phyloP scores from a whole-genome alignment of 2,797 vertebrate genomes.

The Perodicticus potto region DNA sequence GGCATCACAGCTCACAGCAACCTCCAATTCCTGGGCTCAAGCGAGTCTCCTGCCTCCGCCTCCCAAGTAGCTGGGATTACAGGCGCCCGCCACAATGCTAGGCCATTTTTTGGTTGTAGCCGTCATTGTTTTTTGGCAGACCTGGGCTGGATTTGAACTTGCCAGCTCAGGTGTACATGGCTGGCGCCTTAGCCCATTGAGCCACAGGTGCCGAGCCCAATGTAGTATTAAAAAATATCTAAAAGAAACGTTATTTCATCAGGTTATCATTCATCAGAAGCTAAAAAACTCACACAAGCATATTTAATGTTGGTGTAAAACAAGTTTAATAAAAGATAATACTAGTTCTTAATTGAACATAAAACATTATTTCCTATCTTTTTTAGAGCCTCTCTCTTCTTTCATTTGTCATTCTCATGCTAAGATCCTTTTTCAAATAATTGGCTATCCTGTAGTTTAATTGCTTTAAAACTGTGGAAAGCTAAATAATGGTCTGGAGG shows the following conservation, averaged over 20 bases:
- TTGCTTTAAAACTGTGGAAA: constrained; percentile 16
- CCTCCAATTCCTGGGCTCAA: too few relatives aligned
- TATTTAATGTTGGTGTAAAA: not conserved
- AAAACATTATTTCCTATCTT: not conserved
- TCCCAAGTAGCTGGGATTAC: too few relatives aligned
- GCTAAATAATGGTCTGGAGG: not conserved
- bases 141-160: too few relatives aligned
- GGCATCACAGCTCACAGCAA: too few relatives aligned
- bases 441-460: not conserved
- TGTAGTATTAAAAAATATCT: not conserved
- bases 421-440: constrained; percentile 50
- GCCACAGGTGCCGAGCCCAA: too few relatives aligned
- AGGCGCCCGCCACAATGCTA: too few relatives aligned
- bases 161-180: too few relatives aligned
- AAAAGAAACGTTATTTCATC: not conserved
- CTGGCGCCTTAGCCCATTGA: too few relatives aligned
- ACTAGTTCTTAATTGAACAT: not conserved
- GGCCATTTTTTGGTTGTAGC: too few relatives aligned
- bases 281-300: not conserved
- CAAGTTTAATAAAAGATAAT: not conserved
- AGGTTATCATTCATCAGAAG: not conserved
- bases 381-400: not conserved
- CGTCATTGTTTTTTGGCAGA: too few relatives aligned
- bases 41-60: too few relatives aligned
- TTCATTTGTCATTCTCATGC: constrained; percentile 17